Percentiles rank a stretch among this genome's conserved stretches.
Conservation (phyloP, 2,113 vertebrate species). For the Amazona vittata region DNA sequence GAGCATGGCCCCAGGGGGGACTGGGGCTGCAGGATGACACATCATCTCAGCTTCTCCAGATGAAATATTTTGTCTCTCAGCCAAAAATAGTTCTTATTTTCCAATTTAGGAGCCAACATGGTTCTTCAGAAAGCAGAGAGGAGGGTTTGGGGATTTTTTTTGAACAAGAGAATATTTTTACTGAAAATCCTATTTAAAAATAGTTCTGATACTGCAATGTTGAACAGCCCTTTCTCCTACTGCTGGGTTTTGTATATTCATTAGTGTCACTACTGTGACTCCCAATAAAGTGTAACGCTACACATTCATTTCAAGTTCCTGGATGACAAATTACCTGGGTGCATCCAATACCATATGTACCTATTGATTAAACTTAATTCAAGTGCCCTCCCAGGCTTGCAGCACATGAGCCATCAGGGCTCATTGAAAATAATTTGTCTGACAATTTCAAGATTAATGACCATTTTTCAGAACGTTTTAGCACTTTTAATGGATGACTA, state of each 20-base stretch:
- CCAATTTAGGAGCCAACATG: neutral
- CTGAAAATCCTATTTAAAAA: neutral
- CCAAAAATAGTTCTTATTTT: neutral
- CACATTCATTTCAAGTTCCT: slow-evolving; percentile 68
- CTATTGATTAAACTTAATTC: slow-evolving; percentile 81
- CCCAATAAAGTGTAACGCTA: slow-evolving; percentile 24
- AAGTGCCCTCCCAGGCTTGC: slow-evolving; percentile 61
- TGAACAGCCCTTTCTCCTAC: neutral
- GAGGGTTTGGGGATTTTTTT: neutral
- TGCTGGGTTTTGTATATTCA: slow-evolving; percentile 44
- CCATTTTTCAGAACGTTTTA: slow-evolving; percentile 68
- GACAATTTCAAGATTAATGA: slow-evolving; percentile 83
- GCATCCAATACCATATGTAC: slow-evolving; percentile 73
- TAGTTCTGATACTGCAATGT: neutral
- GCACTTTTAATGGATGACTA: slow-evolving; percentile 70
- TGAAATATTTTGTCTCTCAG: neutral
- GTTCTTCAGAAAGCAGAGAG: neutral
- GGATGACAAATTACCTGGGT: slow-evolving; percentile 75
- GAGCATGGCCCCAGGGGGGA: rapidly evolving
- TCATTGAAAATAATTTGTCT: slow-evolving; percentile 80
- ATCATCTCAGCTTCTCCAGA: neutral
- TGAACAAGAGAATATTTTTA: neutral
- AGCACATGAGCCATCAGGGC: slow-evolving; percentile 58
- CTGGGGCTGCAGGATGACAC: neutral
- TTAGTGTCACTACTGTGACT: slow-evolving; percentile 33